Percentiles rank a stretch among this genome's conserved stretches.
Evolutionary conservation across 2,113 vertebrate genomes (phyloP).

Genomic region (Ageneiosus marmoratus): DNA sequence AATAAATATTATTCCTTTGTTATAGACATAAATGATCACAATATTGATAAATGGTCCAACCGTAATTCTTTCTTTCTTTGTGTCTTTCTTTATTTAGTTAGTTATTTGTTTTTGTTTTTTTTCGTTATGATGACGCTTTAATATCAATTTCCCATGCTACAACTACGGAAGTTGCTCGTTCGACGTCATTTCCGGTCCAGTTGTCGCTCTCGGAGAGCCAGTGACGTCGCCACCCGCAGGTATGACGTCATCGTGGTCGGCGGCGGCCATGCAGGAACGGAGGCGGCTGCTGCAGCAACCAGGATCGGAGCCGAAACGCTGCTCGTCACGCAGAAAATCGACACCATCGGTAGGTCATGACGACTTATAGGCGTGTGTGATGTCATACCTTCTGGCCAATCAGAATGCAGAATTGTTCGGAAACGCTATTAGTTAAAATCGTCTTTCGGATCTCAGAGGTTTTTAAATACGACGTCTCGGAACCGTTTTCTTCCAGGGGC

Average conservation of each 20-base stretch:
- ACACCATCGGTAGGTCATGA: constrained; percentile 79
- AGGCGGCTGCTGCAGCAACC: constrained; percentile 85
- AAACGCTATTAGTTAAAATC: background rate
- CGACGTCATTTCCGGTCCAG: constrained; percentile 31
- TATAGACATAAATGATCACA: background rate
- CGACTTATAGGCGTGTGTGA: background rate
- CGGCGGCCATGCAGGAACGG: constrained; percentile 89
- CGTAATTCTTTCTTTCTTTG: background rate
- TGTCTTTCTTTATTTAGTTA: background rate
- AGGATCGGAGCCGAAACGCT: constrained; percentile 83
- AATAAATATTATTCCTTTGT: background rate
- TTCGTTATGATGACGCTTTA: background rate
- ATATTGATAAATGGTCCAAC: background rate
- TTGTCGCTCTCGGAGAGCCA: constrained; percentile 46
- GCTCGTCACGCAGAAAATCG: constrained; percentile 84
- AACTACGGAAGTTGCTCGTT: constrained; percentile 54
- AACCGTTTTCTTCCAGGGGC: constrained; percentile 71
- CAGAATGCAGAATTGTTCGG: background rate
- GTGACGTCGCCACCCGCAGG: constrained; percentile 50
- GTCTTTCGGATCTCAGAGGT: background rate
- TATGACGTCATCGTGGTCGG: constrained; percentile 91
- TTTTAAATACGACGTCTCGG: background rate
- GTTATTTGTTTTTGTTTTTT: background rate
- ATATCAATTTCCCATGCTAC: constrained; percentile 63
- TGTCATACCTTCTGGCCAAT: background rate